Base-by-base conservation (phyloP, 2,888 invertebrate genomes). In the Himalopsyche tibetana region DNA sequence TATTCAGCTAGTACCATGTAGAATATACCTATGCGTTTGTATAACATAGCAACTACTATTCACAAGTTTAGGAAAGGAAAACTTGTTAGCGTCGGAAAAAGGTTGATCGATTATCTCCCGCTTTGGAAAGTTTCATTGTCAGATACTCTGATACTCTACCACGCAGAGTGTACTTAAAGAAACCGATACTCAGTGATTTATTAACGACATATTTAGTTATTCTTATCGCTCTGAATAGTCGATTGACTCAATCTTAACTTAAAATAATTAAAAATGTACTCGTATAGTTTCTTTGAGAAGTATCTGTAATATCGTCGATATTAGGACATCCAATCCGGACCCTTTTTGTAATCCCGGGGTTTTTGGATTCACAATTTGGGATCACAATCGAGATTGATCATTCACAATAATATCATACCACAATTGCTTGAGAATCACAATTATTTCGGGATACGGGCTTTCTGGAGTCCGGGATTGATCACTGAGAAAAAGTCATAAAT, bases 81-180 rank as follows among this genome's bases (percentile, higher is more conserved):
- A 87, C 85, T 87, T 84, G 84, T 85, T 87, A 84, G 79, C 42
- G 45, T 56, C 84, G 85, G 84, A 85, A 83, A n/a, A 82, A 55
- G 42, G 55, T 84, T 87, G 87, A 87, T 87, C 84, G 87, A 87
- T 87, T 85, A 85, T 85, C 87, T 83, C 85, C 85, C 87, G 80
- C 55, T 74, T 55, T 82, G 55, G 42, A 45, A 85, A 85, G 74
- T 84, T 87, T 85, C 85, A 42, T 63, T 63, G n/a, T 63, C 63
- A 63, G 63, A 63, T 63, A 63, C 63, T 28, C 63, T 19, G 19
- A 51, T 28, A 28, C 28, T 11, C n/a, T 63, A 63, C 28, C n/a
- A 19, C 28, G 11, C 19, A 19, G 19, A 19, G 11, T 63, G 63
- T 63, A 19, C 63, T 19, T 63, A 63, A 63, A 63, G 63, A 28